A percentile compares a stretch with the other conserved stretches of the same genome.
Evolutionary conservation across 2,888 invertebrate species (phyloP).

Genomic region (Helleia helle): DNA sequence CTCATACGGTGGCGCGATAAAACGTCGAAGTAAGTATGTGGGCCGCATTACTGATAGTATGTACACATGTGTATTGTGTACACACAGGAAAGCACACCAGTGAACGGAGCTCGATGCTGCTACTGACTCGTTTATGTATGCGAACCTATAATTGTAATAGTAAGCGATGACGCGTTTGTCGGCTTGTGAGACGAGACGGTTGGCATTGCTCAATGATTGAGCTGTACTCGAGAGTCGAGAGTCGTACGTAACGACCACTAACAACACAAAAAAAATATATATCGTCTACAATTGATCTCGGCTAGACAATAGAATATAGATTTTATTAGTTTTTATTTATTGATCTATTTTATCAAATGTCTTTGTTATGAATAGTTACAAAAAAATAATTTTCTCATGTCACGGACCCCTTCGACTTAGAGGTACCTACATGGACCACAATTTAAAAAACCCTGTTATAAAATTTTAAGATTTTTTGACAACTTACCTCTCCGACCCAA

Average conservation of each 20-base stretch:
- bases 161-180: conserved; percentile 69
- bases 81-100: conserved; percentile 50
- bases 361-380: too few species aligned
- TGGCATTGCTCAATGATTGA: conserved; percentile 72
- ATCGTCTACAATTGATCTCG: conserved; percentile 20
- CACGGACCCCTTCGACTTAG: too few species aligned
- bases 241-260: conserved; percentile 49
- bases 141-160: conserved; percentile 67
- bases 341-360: too few species aligned
- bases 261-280: conserved; percentile 29
- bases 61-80: conserved; percentile 36
- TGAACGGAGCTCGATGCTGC: conserved; percentile 56
- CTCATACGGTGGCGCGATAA: conserved; percentile 47
- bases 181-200: conserved; percentile 70
- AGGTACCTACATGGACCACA: too few species aligned
- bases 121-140: conserved; percentile 58
- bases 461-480: too few species aligned
- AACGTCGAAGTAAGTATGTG: conserved; percentile 39
- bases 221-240: conserved; percentile 61
- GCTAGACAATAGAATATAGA: neutral
- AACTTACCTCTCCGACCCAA: too few species aligned
- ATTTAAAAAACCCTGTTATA: too few species aligned
- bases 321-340: too few species aligned
- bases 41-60: conserved; percentile 39
- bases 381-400: too few species aligned